Conservation (phyloP, 2,888 invertebrate species). For the Corbicula japonica region DNA sequence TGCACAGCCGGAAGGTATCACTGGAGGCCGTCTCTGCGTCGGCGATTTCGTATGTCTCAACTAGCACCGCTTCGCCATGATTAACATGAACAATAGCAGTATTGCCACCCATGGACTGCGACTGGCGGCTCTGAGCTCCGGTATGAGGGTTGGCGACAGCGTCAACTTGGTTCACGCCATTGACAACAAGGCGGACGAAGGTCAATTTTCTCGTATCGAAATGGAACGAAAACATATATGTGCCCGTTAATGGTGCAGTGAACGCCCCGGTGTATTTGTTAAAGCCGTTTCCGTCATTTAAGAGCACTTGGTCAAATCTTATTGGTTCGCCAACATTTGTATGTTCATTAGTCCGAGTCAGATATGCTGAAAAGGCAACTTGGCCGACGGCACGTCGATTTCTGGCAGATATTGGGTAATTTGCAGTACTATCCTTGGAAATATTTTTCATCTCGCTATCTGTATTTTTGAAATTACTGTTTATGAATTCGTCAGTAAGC, state of each 20-base stretch:
- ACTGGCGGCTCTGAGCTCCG: not conserved
- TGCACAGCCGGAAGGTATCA: conserved; percentile 15
- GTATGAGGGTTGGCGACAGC: conserved; percentile 30
- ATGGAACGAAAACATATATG: conserved; percentile 23
- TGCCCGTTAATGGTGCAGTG: conserved; percentile 20
- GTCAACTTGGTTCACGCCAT: conserved; percentile 31
- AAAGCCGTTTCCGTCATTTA: conserved; percentile 31
- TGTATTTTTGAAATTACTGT: no score
- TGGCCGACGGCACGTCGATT: not conserved
- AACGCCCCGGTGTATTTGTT: conserved; percentile 21
- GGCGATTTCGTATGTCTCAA: conserved; percentile 22
- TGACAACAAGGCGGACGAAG: conserved; percentile 19
- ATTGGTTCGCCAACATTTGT: conserved; percentile 7
- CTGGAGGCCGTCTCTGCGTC: conserved; percentile 5
- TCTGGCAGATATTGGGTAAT: no score
- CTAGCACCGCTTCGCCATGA: conserved; percentile 18
- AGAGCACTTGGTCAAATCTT: conserved; percentile 20
- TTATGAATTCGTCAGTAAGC: no score
- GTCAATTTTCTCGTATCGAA: conserved; percentile 17
- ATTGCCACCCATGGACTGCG: conserved; percentile 32
- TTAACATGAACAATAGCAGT: conserved; percentile 20
- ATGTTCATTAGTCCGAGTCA: conserved; percentile 18
- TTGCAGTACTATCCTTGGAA: no score
- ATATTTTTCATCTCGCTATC: no score
- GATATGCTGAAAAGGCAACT: conserved; percentile 32